These are phyloP conservation scores for Cataglyphis livida DNA, from an alignment of 2,888 invertebrate species.

Conservation along the genomic window DNA sequence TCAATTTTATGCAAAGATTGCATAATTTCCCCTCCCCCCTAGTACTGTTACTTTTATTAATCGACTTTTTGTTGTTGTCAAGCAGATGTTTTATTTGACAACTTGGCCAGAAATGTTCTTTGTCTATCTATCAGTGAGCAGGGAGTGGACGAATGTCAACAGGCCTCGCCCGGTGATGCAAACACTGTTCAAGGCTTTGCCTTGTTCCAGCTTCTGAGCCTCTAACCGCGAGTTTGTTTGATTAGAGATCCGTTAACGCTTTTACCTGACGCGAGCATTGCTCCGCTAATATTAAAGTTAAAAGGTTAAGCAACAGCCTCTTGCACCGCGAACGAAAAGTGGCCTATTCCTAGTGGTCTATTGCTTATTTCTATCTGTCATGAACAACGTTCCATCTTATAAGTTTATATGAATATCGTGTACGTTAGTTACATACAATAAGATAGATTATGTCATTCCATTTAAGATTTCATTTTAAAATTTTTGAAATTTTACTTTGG, in stretches of 20 bases:
- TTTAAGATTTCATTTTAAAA: conserved; percentile 12
- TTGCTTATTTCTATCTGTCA: conserved; percentile 39
- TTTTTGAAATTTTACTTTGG: background rate
- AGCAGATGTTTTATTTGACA: conserved; percentile 62
- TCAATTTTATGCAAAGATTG: background rate
- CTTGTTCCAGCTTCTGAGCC: conserved; percentile 69
- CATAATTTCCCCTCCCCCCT: background rate
- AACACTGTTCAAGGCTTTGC: conserved; percentile 74
- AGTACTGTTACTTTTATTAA: background rate
- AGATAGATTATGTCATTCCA: conserved; percentile 15
- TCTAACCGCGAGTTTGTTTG: conserved; percentile 66
- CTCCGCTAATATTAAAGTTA: conserved; percentile 49
- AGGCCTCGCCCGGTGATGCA: conserved; percentile 67
- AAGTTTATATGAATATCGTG: conserved; percentile 42
- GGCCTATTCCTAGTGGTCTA: background rate
- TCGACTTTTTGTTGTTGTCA: conserved; percentile 36
- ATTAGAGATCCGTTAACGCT: conserved; percentile 70
- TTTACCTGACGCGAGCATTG: conserved; percentile 50
- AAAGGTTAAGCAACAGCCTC: conserved; percentile 50
- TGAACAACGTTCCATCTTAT: conserved; percentile 37
- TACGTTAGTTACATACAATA: conserved; percentile 23
- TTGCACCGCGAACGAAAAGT: background rate
- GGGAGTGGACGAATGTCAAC: conserved; percentile 75
- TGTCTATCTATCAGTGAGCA: conserved; percentile 67
- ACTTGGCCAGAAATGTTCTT: conserved; percentile 59